These are phyloP conservation scores for Scopus umbretta DNA, from an alignment of 2,113 vertebrate genomes.

Conservation along the genomic window DNA sequence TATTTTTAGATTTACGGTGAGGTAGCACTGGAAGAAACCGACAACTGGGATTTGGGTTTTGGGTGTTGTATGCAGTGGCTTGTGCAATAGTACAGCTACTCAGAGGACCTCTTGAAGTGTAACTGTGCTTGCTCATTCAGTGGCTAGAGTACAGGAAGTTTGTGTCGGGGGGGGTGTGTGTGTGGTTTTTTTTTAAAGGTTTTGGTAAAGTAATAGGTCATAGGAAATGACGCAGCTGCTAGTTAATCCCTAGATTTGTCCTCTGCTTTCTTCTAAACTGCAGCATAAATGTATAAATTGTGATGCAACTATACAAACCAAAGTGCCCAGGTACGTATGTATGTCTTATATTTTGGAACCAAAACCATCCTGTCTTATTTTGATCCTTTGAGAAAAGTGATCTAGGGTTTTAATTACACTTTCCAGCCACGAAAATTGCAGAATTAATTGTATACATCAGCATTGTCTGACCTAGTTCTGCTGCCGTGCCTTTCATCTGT, in stretches of 20 bases:
- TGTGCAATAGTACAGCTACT: conserved; percentile 42
- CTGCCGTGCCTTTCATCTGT: background rate
- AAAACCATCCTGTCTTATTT: background rate
- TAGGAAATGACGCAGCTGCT: conserved; percentile 52
- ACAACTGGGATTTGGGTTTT: background rate
- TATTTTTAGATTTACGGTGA: background rate
- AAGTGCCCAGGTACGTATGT: background rate
- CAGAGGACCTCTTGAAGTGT: conserved; percentile 13
- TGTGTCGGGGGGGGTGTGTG: background rate
- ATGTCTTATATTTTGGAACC: background rate
- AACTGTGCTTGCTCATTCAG: conserved; percentile 44
- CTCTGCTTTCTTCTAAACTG: conserved; percentile 12
- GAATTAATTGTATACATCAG: conserved; percentile 17
- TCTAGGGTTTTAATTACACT: conserved; percentile 22
- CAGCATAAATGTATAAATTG: background rate
- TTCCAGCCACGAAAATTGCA: conserved; percentile 17
- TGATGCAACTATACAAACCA: background rate
- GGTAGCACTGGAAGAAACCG: background rate
- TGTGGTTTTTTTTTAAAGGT: background rate
- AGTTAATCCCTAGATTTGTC: conserved; percentile 31
- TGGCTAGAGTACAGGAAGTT: conserved; percentile 53
- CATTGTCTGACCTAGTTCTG: conserved; percentile 48
- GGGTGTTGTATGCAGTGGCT: conserved; percentile 26
- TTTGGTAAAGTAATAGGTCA: conserved; percentile 58
- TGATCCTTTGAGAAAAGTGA: conserved; percentile 8